Evolutionary conservation across 2,888 invertebrate genomes (phyloP).

Genomic region (Dendrolimus pini): DNA sequence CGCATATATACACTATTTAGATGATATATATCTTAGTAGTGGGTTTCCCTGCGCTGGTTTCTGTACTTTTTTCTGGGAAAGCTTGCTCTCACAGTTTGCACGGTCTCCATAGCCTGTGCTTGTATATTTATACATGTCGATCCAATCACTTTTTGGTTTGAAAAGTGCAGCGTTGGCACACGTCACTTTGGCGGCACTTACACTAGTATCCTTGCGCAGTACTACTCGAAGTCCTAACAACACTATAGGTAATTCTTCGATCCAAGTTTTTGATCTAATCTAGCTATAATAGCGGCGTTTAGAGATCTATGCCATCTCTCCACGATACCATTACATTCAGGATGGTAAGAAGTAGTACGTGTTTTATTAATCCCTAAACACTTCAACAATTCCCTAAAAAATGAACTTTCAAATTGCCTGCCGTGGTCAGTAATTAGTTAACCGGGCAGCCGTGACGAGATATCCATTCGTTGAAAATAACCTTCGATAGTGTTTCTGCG

Average conservation of each 20-base stretch:
- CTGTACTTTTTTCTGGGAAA: too few relatives aligned
- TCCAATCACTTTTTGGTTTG: too few relatives aligned
- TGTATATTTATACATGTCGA: too few relatives aligned
- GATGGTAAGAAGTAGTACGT: constrained; percentile 9
- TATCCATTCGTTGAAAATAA: constrained; percentile 14
- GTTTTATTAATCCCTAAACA: constrained; percentile 11
- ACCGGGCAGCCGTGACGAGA: constrained; percentile 12
- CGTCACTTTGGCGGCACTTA: too few relatives aligned
- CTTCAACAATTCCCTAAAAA: constrained; percentile 11
- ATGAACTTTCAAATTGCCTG: constrained; percentile 13
- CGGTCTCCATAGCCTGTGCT: too few relatives aligned
- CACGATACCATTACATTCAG: constrained; percentile 8
- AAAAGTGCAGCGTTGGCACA: too few relatives aligned
- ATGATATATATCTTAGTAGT: too few relatives aligned
- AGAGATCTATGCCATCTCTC: constrained; percentile 18
- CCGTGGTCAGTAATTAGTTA: constrained; percentile 16
- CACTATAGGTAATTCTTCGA: constrained; percentile 10
- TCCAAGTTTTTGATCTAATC: constrained; percentile 4
- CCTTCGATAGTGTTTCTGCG: constrained; percentile 14
- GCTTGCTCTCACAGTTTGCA: too few relatives aligned
- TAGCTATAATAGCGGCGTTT: constrained; percentile 12
- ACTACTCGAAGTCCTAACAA: constrained; percentile 13
- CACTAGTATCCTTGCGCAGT: constrained; percentile 6
- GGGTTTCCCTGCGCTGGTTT: too few relatives aligned
- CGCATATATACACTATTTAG: too few relatives aligned